These are phyloP conservation scores for Willisornis vidua DNA, from an alignment of 2,113 vertebrate genomes.

Conservation along the genomic window DNA sequence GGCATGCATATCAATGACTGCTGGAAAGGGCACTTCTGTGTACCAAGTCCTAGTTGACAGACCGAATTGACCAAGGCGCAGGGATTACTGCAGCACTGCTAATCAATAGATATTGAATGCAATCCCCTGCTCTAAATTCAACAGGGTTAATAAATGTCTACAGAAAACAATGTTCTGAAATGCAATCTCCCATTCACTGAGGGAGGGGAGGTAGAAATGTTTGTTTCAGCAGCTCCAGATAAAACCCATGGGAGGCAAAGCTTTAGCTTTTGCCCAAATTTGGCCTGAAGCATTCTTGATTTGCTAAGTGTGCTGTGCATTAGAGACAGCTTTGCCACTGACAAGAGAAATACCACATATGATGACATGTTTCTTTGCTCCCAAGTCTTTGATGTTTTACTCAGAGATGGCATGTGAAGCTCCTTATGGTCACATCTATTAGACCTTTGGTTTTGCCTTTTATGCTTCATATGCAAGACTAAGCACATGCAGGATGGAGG, in stretches of 20 bases:
- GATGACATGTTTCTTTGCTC: not conserved
- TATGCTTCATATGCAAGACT: not conserved
- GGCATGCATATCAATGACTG: conserved; percentile 79
- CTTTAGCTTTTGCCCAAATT: conserved; percentile 70
- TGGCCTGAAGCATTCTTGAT: conserved; percentile 60
- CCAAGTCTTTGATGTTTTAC: not conserved
- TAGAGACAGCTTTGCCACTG: not conserved
- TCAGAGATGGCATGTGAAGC: not conserved
- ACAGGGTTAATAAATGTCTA: conserved; percentile 81
- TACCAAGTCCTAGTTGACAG: conserved; percentile 76
- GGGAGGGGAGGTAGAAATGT: conserved; percentile 51
- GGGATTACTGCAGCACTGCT: conserved; percentile 82
- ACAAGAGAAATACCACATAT: conserved; percentile 27
- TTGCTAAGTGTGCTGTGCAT: conserved; percentile 43
- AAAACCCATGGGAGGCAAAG: conserved; percentile 72
- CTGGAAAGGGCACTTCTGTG: conserved; percentile 76
- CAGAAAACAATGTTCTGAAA: conserved; percentile 68
- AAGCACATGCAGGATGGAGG: not conserved
- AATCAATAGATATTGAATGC: conserved; percentile 86
- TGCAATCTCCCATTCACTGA: conserved; percentile 51
- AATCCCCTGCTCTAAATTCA: conserved; percentile 76
- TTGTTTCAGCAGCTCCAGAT: conserved; percentile 75
- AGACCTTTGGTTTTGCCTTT: not conserved
- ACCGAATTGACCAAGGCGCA: conserved; percentile 81
- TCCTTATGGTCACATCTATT: not conserved